These are phyloP conservation scores for Steromphala cineraria DNA, from an alignment of 2,888 invertebrate genomes.

Conservation along the genomic window DNA sequence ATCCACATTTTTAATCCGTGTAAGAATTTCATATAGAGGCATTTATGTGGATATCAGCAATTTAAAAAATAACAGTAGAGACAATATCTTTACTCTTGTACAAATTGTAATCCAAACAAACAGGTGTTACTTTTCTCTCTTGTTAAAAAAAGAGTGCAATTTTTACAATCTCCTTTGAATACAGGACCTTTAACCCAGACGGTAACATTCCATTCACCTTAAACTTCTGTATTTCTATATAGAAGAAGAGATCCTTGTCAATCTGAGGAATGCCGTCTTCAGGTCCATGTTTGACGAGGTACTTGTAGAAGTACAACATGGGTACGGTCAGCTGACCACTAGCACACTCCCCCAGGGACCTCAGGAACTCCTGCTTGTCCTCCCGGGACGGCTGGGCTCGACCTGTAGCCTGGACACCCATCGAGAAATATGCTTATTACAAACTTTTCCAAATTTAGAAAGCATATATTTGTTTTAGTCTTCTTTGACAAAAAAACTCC, in stretches of 20 bases:
- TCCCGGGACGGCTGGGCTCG: constrained; percentile 69
- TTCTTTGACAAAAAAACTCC: too few species aligned
- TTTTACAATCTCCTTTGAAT: too few species aligned
- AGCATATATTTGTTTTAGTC: not conserved
- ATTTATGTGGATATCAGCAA: too few species aligned
- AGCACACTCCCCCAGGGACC: constrained; percentile 64
- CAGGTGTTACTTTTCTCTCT: too few species aligned
- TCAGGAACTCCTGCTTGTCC: constrained; percentile 70
- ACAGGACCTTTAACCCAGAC: too few species aligned
- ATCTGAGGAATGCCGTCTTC: constrained; percentile 70
- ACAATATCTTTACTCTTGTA: too few species aligned
- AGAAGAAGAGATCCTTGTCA: constrained; percentile 74
- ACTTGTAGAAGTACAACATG: constrained; percentile 74
- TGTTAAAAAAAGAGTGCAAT: too few species aligned
- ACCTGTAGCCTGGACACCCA: constrained; percentile 50
- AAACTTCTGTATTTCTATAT: constrained; percentile 74
- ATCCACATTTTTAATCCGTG: too few species aligned
- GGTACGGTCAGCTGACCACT: constrained; percentile 64
- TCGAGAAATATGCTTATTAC: not conserved
- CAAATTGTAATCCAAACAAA: too few species aligned
- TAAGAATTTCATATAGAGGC: too few species aligned
- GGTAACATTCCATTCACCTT: constrained; percentile 68
- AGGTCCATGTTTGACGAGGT: constrained; percentile 71
- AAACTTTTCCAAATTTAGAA: not conserved
- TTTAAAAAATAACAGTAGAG: too few species aligned